Conservation (phyloP, 2,797 vertebrate species). For the Cyclopterus lumpus region DNA sequence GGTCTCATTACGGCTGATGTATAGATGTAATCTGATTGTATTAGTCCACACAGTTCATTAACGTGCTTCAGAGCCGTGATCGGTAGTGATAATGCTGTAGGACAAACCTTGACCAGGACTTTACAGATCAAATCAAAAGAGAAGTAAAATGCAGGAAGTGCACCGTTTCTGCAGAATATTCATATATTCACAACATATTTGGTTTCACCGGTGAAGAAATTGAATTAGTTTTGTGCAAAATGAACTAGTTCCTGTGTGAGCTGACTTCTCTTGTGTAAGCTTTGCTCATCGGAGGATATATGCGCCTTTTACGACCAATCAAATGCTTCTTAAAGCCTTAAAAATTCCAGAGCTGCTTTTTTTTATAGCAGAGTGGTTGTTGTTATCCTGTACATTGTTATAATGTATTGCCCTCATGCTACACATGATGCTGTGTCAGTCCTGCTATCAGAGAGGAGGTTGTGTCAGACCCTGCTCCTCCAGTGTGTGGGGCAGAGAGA, state of each 20-base stretch:
- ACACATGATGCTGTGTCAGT: slow-evolving; percentile 2
- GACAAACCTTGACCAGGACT: slow-evolving; percentile 1
- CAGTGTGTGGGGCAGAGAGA: slow-evolving; percentile 53
- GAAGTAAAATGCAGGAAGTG: slow-evolving; percentile 10
- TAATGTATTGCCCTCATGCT: not conserved
- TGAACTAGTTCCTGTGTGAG: slow-evolving; percentile 1
- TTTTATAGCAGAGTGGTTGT: slow-evolving; percentile 18
- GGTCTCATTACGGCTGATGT: not conserved
- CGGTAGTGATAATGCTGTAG: not conserved
- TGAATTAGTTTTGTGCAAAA: not conserved
- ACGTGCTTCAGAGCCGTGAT: not conserved
- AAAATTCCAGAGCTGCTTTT: slow-evolving; percentile 5
- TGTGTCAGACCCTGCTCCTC: not conserved
- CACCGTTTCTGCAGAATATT: slow-evolving; percentile 12
- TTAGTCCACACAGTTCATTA: not conserved
- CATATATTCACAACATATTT: slow-evolving; percentile 21
- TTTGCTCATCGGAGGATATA: slow-evolving; percentile 3
- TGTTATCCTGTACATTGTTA: not conserved
- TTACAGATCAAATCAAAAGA: not conserved
- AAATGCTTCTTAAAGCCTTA: slow-evolving; percentile 40
- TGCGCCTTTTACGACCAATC: slow-evolving; percentile 53
- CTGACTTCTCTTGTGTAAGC: not conserved
- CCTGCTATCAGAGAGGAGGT: slow-evolving; percentile 24
- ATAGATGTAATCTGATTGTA: not conserved
- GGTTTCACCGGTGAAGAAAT: slow-evolving; percentile 1